Evolutionary conservation across 1,140 invertebrate species (phyloP).

Genomic region (Tribolium castaneum): DNA sequence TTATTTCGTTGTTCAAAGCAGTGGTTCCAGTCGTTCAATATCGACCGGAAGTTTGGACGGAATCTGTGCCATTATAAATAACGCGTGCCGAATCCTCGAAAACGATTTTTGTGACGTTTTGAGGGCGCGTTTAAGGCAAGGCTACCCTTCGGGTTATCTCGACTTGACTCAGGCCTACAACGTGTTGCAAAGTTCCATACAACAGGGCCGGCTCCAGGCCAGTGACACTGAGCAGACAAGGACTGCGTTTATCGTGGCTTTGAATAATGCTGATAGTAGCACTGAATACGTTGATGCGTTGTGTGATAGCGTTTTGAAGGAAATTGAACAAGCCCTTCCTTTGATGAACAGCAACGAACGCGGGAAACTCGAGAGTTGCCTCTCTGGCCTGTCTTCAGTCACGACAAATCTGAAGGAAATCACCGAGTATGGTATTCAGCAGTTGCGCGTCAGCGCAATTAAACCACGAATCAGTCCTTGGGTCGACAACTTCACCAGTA

Average conservation of each 20-base stretch:
- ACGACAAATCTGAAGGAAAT: slow-evolving; percentile 81
- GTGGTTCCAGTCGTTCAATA: slow-evolving; percentile 77
- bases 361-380: slow-evolving; percentile 80
- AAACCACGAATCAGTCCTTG: slow-evolving; percentile 89
- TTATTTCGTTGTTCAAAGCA: not conserved
- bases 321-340: slow-evolving; percentile 74
- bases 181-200: slow-evolving; percentile 83
- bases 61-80: slow-evolving; percentile 96
- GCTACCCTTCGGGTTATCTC: slow-evolving; percentile 88
- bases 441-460: slow-evolving; percentile 83
- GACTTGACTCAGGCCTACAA: slow-evolving; percentile 84
- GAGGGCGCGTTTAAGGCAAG: slow-evolving; percentile 79
- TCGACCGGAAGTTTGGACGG: slow-evolving; percentile 94
- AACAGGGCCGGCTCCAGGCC: slow-evolving; percentile 84
- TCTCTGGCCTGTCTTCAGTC: slow-evolving; percentile 81
- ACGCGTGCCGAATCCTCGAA: slow-evolving; percentile 89
- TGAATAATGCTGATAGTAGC: slow-evolving; percentile 94
- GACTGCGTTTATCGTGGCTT: slow-evolving; percentile 71
- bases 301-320: slow-evolving; percentile 77
- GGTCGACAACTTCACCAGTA: slow-evolving; percentile 83
- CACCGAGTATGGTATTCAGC: slow-evolving; percentile 87
- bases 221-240: slow-evolving; percentile 82
- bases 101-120: slow-evolving; percentile 85
- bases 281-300: slow-evolving; percentile 90
- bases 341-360: slow-evolving; percentile 73